phyloP scores from a whole-genome alignment of 2,797 vertebrate species.

The Arrhamphus sclerolepis region DNA sequence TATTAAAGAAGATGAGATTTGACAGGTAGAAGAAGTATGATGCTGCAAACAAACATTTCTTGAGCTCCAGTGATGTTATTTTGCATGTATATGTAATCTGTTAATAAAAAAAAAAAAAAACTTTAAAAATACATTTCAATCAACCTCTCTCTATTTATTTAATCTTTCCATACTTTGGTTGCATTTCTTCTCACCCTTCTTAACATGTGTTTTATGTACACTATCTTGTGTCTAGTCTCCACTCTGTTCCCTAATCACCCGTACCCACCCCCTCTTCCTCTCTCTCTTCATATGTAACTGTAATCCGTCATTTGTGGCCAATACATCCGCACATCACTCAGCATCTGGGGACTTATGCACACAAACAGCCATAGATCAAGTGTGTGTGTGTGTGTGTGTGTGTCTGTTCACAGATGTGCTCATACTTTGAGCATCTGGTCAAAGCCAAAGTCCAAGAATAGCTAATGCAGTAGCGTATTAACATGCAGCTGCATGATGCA shows the following conservation, averaged over 20 bases:
- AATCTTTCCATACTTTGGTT: slow-evolving; percentile 32
- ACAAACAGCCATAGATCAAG: slow-evolving; percentile 48
- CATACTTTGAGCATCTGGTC: slow-evolving; percentile 60
- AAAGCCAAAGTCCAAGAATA: slow-evolving; percentile 53
- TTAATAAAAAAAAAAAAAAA: too few species aligned
- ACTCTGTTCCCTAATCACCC: slow-evolving; percentile 35
- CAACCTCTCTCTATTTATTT: background rate
- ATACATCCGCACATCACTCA: slow-evolving; percentile 72
- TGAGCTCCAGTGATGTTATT: slow-evolving; percentile 1
- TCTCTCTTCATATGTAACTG: slow-evolving; percentile 67
- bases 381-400: slow-evolving; percentile 9
- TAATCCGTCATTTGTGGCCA: slow-evolving; percentile 74
- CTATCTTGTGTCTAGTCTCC: slow-evolving; percentile 21
- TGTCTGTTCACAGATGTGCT: slow-evolving; percentile 36
- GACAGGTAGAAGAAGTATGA: slow-evolving; percentile 28
- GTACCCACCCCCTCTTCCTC: slow-evolving; percentile 26
- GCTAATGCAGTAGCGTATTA: slow-evolving; percentile 33
- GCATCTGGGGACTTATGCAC: slow-evolving; percentile 71
- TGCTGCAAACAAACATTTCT: slow-evolving; percentile 8
- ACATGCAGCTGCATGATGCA: slow-evolving; percentile 12
- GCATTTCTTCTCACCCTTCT: slow-evolving; percentile 37
- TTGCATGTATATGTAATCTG: too few species aligned
- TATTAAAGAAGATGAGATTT: slow-evolving; percentile 54
- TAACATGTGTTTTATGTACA: slow-evolving; percentile 10
- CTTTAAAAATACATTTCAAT: too few species aligned